These are phyloP conservation scores for Exocentrus adspersus DNA, from an alignment of 2,888 invertebrate species.

Conservation along the genomic window DNA sequence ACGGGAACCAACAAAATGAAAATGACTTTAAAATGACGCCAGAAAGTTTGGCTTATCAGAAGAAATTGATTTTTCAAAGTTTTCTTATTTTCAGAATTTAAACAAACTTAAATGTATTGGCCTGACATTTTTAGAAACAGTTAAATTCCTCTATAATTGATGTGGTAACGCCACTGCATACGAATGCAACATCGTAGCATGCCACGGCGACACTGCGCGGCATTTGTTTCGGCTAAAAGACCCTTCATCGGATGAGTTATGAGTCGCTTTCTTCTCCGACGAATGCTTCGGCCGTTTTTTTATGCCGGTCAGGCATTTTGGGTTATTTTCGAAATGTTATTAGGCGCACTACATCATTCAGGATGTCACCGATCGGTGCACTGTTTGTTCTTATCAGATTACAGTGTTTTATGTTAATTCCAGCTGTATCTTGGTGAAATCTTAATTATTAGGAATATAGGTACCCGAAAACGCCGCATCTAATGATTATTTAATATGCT, in stretches of 20 bases:
- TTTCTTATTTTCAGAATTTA: too few species aligned
- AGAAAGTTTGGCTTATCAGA: too few species aligned
- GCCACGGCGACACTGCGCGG: constrained; percentile 52
- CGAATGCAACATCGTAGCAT: constrained; percentile 42
- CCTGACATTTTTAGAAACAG: too few species aligned
- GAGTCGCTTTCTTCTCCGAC: constrained; percentile 43
- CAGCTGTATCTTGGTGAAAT: constrained; percentile 2
- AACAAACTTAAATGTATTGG: too few species aligned
- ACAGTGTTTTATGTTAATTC: constrained; percentile 10
- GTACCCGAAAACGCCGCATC: not conserved
- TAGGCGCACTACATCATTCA: constrained; percentile 14
- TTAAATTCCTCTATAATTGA: not conserved
- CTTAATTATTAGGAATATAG: constrained; percentile 10
- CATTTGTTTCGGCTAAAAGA: constrained; percentile 51
- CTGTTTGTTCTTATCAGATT: constrained; percentile 12
- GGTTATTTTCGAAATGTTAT: constrained; percentile 27
- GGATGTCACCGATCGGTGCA: constrained; percentile 7
- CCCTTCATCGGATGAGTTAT: constrained; percentile 54
- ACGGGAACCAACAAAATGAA: too few species aligned
- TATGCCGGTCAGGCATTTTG: constrained; percentile 20
- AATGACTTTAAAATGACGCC: too few species aligned
- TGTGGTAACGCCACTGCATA: constrained; percentile 27
- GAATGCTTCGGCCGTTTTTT: constrained; percentile 42
- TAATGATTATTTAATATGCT: not conserved
- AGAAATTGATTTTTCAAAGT: too few species aligned